Base-by-base conservation (phyloP, 2,113 vertebrate genomes). In the Chaetodon trifascialis region DNA sequence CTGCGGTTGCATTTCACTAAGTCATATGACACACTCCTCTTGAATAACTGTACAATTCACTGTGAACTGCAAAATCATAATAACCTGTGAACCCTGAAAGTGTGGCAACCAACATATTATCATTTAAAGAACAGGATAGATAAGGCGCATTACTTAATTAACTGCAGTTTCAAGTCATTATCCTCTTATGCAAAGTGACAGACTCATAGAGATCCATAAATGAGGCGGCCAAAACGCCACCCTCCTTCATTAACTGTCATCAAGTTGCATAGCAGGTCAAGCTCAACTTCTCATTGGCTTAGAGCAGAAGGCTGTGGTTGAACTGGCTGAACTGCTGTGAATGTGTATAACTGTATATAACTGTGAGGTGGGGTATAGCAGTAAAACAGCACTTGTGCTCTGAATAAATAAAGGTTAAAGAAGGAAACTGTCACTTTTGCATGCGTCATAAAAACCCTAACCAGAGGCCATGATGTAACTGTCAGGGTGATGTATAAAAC, bases 321-420 rank as follows among this genome's bases (percentile, higher is more conserved):
- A 64, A 34, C 59, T 66, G 67, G 52, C 63, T 76, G 51, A 49
- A 44, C 71, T 65, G 42, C 64, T 82, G 64, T 71, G 68, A 66
- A 44, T 68, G 49, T 69, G 21, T 77, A 44, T 23, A 40, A 42
- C 47, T 78, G 70, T 55, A 62, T 64, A 56, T 7, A 68, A 34
- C n/a, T 66, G 58, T 58, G 67, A 81, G 66, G 58, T 52, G 52
- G 68, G 11, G 56, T 63, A 19, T 4, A 36, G 60, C 64, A 69
- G 36, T 40, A 72, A 85, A 83, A 70, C 25, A 62, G 63, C 51
- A 79, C 52, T 68, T 84, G 56, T 65, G 34, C 49, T 36, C 63
- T 79, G 34, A n/a, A 66, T 82, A 78, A 88, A 84, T 71, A 54
- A 71, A 68, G 46, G 42, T 55, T 74, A 23, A 76, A 67, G 19